A percentile compares a stretch with the other conserved stretches of the same genome.
Conservation (phyloP, 2,113 vertebrate genomes). For the Leptocoma aspasia region DNA sequence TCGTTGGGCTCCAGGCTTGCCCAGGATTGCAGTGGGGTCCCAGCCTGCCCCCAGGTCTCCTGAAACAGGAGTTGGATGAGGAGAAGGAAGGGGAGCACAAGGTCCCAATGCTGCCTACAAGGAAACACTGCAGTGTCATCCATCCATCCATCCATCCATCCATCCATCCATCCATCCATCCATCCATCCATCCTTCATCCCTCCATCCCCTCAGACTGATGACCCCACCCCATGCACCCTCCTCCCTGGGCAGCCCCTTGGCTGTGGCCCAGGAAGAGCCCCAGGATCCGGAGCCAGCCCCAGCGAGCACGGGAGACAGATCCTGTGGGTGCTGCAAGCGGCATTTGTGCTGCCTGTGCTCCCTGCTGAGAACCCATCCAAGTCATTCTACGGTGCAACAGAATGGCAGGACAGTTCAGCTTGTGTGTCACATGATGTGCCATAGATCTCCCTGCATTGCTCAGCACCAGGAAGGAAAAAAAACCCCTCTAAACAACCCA, state of each 20-base stretch:
- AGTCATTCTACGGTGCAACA: background rate
- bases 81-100: background rate
- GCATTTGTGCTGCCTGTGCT: rapidly evolving
- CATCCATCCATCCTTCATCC: background rate
- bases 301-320: rapidly evolving
- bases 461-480: background rate
- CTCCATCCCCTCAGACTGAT: background rate
- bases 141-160: background rate
- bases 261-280: background rate
- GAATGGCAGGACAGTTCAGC: background rate
- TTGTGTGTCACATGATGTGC: background rate
- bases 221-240: background rate
- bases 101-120: rapidly evolving
- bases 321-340: background rate
- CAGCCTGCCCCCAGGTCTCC: background rate
- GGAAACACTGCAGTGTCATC: background rate
- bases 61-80: background rate
- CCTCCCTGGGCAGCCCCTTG: rapidly evolving
- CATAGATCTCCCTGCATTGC: background rate
- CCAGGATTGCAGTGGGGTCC: background rate
- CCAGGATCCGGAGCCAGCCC: background rate
- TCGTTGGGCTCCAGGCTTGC: background rate
- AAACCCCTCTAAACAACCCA: background rate
- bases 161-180: background rate
- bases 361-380: background rate